Evolutionary conservation across 2,888 invertebrate species (phyloP).

Genomic region (Cremastinae sp.): DNA sequence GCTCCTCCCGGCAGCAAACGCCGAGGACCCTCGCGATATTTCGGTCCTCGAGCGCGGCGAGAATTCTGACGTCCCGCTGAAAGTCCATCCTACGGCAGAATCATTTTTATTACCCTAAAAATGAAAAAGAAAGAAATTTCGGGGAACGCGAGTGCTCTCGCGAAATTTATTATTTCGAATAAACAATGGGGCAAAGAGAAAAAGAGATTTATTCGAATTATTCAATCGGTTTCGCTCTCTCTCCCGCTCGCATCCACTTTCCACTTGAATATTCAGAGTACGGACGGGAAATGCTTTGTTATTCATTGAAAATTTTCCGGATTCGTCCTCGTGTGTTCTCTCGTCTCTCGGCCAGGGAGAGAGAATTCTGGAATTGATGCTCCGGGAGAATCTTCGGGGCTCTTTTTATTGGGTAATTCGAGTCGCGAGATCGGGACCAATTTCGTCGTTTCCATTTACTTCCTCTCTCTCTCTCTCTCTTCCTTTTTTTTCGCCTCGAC

Average conservation of each 20-base stretch:
- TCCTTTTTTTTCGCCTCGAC: conserved; percentile 26
- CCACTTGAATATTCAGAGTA: conserved; percentile 53
- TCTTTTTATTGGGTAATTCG: conserved; percentile 60
- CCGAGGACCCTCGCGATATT: conserved; percentile 90
- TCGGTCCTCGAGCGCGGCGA: conserved; percentile 90
- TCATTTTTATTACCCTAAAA: neutral
- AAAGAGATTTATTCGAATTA: conserved; percentile 47
- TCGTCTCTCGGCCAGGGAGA: conserved; percentile 11
- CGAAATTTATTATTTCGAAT: neutral
- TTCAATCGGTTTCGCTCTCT: conserved; percentile 44
- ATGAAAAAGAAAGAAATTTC: neutral
- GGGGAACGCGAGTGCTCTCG: too few species aligned
- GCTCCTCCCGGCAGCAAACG: conserved; percentile 88
- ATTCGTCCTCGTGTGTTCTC: conserved; percentile 21
- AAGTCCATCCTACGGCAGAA: conserved; percentile 86
- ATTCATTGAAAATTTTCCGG: conserved; percentile 60
- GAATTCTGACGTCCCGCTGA: conserved; percentile 91
- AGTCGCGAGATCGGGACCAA: conserved; percentile 59
- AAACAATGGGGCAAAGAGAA: neutral
- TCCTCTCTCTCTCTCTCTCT: too few species aligned
- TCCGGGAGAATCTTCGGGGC: conserved; percentile 30
- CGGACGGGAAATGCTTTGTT: conserved; percentile 45
- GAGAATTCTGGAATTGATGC: conserved; percentile 16
- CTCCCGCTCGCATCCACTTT: conserved; percentile 13
- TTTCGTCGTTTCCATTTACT: conserved; percentile 51